These are phyloP conservation scores for Siphamia tubifer DNA, from an alignment of 2,113 vertebrate species.

Conservation along the genomic window DNA sequence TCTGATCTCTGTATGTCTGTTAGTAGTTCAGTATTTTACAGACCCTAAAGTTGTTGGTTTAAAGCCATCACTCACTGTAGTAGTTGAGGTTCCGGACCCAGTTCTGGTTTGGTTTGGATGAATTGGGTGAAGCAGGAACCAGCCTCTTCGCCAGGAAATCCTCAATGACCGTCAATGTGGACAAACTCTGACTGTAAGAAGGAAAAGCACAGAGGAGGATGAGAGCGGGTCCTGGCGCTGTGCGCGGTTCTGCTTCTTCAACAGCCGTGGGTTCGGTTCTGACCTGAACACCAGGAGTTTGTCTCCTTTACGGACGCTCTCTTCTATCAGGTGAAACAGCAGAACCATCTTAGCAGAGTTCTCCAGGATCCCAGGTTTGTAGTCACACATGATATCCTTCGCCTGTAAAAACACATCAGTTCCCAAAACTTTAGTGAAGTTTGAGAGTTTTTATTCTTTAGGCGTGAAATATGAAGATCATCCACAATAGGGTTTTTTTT, in stretches of 20 bases:
- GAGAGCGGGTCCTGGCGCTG: no score
- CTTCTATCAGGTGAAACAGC: slow-evolving; percentile 93
- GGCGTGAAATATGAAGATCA: no score
- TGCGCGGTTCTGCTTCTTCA: background rate
- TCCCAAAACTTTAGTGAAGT: no score
- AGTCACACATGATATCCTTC: slow-evolving; percentile 91
- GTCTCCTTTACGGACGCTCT: slow-evolving; percentile 91
- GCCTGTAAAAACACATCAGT: slow-evolving; percentile 75
- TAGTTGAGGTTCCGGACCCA: slow-evolving; percentile 93
- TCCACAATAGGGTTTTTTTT: no score
- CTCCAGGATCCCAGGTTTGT: slow-evolving; percentile 88
- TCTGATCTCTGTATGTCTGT: background rate
- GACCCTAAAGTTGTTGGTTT: no score
- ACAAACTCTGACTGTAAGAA: slow-evolving; percentile 90
- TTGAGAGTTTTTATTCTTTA: no score
- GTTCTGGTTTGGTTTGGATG: slow-evolving; percentile 80
- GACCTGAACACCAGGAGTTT: slow-evolving; percentile 96
- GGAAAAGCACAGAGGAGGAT: background rate
- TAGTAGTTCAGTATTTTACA: no score
- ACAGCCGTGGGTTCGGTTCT: background rate
- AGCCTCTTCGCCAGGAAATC: slow-evolving; percentile 90
- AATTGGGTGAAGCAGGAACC: slow-evolving; percentile 75
- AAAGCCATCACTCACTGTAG: slow-evolving; percentile 84
- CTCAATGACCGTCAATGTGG: slow-evolving; percentile 93
- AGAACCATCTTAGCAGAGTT: slow-evolving; percentile 97